These are phyloP conservation scores for Chromoteleia sp. DNA, from an alignment of 2,888 invertebrate species.

Conservation along the genomic window DNA sequence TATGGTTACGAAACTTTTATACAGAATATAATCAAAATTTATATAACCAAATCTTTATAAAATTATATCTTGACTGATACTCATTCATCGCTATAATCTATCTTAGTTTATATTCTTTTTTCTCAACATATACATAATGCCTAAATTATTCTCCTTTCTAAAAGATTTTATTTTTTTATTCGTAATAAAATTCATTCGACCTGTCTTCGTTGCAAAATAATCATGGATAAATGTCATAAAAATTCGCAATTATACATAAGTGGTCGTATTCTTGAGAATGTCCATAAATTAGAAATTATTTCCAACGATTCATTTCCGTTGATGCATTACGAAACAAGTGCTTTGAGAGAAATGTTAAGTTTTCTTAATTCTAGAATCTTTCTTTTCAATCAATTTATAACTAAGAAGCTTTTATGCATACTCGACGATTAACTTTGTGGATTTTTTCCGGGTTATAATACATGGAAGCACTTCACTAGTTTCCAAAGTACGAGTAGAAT, in stretches of 20 bases:
- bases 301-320: background rate
- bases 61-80: no score
- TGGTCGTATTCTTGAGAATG: background rate
- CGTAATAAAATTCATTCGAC: no score
- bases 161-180: no score
- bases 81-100: no score
- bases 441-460: slow-evolving; percentile 38
- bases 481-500: slow-evolving; percentile 27
- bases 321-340: slow-evolving; percentile 10
- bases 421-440: slow-evolving; percentile 29
- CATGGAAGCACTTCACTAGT: slow-evolving; percentile 21
- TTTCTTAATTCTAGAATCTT: slow-evolving; percentile 7
- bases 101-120: no score
- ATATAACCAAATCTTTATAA: no score
- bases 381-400: slow-evolving; percentile 34
- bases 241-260: background rate
- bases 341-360: slow-evolving; percentile 5
- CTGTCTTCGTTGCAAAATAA: no score
- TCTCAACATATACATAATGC: no score
- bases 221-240: background rate
- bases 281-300: slow-evolving; percentile 5
- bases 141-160: no score
- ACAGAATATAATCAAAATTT: no score
- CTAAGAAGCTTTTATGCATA: slow-evolving; percentile 40
- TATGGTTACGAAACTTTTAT: no score